These are phyloP conservation scores for Eudorcas thomsonii DNA, from an alignment of 2,113 vertebrate species.

Conservation along the genomic window DNA sequence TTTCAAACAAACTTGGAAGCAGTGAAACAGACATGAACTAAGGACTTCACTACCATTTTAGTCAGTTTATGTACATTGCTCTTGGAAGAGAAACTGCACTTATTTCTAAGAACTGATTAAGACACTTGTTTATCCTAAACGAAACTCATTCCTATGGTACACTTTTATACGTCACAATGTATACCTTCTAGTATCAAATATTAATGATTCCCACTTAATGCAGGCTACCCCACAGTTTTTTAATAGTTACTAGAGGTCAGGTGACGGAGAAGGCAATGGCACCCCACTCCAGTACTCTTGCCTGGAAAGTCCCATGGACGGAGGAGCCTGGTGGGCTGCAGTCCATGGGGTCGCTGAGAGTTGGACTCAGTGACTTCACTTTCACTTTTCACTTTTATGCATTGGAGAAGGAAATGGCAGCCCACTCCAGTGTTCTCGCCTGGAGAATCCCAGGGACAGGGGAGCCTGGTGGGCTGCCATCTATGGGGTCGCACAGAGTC, in stretches of 20 bases:
- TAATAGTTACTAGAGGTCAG: neutral
- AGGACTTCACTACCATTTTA: neutral
- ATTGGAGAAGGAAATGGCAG: too few species aligned
- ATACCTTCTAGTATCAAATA: neutral
- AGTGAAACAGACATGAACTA: neutral
- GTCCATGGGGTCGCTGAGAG: too few species aligned
- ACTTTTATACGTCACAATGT: neutral
- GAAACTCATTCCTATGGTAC: neutral
- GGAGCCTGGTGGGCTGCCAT: too few species aligned
- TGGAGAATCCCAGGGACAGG: too few species aligned
- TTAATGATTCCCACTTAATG: neutral
- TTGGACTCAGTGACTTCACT: too few species aligned
- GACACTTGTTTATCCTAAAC: neutral
- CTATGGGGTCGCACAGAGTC: too few species aligned
- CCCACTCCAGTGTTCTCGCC: too few species aligned
- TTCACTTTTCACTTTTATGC: too few species aligned
- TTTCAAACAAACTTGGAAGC: neutral
- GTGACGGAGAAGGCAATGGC: neutral
- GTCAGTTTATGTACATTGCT: neutral
- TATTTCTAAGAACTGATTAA: neutral
- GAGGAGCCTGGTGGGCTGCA: too few species aligned
- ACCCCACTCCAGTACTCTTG: too few species aligned
- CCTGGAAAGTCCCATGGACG: too few species aligned
- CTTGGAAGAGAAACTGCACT: neutral
- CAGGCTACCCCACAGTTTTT: neutral